These are phyloP conservation scores for Valencia hispanica DNA, from an alignment of 2,797 vertebrate genomes.

Conservation along the genomic window DNA sequence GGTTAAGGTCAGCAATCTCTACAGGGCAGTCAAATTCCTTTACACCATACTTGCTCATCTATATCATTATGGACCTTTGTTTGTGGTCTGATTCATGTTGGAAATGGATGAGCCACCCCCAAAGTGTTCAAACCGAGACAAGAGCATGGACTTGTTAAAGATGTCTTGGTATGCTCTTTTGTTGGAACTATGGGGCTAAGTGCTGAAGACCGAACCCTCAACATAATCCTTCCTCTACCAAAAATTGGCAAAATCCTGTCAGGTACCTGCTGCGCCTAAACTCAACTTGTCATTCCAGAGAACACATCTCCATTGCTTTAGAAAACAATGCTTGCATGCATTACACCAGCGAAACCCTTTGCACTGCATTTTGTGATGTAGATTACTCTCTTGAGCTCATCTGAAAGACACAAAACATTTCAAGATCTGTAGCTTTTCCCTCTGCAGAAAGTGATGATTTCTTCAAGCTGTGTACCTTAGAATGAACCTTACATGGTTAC, in stretches of 20 bases:
- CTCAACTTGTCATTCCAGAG: neutral
- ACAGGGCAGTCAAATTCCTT: neutral
- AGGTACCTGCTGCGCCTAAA: neutral
- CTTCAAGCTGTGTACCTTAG: neutral
- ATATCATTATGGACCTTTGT: neutral
- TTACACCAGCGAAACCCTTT: neutral
- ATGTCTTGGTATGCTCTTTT: neutral
- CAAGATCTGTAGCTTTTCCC: neutral
- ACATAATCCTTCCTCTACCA: neutral
- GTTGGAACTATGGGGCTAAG: neutral
- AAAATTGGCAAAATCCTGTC: neutral
- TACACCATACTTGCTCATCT: neutral
- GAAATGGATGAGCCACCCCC: neutral
- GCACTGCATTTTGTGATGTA: neutral
- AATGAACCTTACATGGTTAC: neutral
- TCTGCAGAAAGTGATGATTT: neutral
- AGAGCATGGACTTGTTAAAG: neutral
- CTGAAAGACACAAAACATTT: neutral
- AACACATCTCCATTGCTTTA: neutral
- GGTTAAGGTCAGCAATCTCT: neutral
- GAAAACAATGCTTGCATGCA: neutral
- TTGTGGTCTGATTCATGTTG: neutral
- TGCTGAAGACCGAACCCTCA: neutral
- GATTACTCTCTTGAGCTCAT: neutral
- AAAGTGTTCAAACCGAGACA: neutral